Conservation (phyloP, 2,113 vertebrate species). For the Eidolon helvum region DNA sequence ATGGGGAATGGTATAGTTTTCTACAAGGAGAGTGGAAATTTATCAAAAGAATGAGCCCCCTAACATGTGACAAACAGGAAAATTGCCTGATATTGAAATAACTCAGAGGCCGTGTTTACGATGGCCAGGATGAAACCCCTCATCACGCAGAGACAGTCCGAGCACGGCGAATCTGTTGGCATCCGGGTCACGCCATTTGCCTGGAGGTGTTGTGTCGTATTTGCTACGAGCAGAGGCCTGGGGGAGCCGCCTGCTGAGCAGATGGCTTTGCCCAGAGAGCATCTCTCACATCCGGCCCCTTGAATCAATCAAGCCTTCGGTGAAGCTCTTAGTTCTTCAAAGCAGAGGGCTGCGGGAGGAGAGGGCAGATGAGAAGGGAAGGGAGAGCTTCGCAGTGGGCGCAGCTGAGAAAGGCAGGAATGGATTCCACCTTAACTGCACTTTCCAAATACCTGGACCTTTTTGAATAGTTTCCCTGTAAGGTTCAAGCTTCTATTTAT, state of each 20-base stretch:
- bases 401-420: accelerated
- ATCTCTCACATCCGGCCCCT: conserved; percentile 16
- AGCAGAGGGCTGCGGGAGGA: neutral
- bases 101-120: neutral
- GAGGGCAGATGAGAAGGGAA: neutral
- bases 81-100: neutral
- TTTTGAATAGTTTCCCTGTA: neutral
- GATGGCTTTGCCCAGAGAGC: neutral
- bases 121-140: conserved; percentile 26
- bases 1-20: accelerated
- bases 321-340: neutral
- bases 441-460: neutral
- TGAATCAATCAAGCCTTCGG: neutral
- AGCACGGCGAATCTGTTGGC: neutral
- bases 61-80: neutral
- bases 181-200: neutral
- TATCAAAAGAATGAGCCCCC: neutral
- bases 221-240: neutral
- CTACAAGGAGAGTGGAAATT: neutral
- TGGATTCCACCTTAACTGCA: neutral
- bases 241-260: conserved; percentile 22
- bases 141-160: neutral
- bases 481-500: neutral
- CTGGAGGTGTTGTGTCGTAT: neutral
- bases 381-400: neutral